phyloP scores from a whole-genome alignment of 1,140 invertebrate genomes.

The Drosophila orosa region DNA sequence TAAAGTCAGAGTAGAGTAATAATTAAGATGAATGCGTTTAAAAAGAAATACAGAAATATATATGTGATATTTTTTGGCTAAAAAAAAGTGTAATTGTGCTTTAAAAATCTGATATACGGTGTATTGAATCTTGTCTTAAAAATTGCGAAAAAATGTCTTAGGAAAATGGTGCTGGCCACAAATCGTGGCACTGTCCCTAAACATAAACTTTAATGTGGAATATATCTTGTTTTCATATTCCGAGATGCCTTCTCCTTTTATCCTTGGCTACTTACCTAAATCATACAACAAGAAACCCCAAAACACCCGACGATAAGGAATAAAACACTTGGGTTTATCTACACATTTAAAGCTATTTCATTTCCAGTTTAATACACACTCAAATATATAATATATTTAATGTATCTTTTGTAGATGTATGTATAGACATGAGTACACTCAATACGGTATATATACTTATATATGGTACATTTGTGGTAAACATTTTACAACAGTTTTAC shows the following conservation, averaged over 20 bases:
- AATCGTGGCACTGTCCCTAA: too few relatives aligned
- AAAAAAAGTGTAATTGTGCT: neutral
- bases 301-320: neutral
- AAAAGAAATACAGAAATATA: neutral
- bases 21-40: neutral
- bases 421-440: slow-evolving; percentile 60
- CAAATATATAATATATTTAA: slow-evolving; percentile 55
- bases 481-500: slow-evolving; percentile 74
- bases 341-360: slow-evolving; percentile 79
- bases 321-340: slow-evolving; percentile 38
- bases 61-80: neutral
- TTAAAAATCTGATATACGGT: neutral
- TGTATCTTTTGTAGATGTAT: slow-evolving; percentile 56
- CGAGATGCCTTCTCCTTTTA: neutral
- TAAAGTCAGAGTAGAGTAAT: neutral
- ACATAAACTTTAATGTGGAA: neutral
- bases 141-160: neutral
- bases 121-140: neutral
- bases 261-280: neutral
- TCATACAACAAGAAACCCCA: too few relatives aligned
- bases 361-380: slow-evolving; percentile 64
- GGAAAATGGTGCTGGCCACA: neutral
- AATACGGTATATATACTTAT: slow-evolving; percentile 42
- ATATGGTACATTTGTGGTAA: slow-evolving; percentile 56
- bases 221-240: neutral